phyloP scores from a whole-genome alignment of 2,888 invertebrate species.

The Linnaemya vulpina region DNA sequence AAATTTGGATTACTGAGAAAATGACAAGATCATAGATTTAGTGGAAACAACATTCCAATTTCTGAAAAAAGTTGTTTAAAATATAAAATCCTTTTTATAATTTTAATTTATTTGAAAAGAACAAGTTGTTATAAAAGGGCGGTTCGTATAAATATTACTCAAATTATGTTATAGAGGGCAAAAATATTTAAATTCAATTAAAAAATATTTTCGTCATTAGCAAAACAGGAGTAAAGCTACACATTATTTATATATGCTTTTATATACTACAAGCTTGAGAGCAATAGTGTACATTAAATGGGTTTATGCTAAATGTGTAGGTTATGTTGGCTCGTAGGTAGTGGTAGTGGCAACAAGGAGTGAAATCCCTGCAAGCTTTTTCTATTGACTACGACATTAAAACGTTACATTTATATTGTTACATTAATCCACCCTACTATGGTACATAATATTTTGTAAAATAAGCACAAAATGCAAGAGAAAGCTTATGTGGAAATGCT shows the following conservation, averaged over 20 bases:
- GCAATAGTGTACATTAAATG: conserved; percentile 23
- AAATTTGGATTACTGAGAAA: too few relatives aligned
- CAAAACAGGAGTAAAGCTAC: not conserved
- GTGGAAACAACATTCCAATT: too few relatives aligned
- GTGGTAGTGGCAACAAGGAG: not conserved
- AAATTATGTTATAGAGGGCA: not conserved
- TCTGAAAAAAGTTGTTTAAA: not conserved
- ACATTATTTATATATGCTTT: conserved; percentile 36
- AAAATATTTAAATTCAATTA: not conserved
- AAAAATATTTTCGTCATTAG: conserved; percentile 16
- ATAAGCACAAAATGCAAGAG: too few relatives aligned
- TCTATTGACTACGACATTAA: not conserved
- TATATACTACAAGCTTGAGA: conserved; percentile 23
- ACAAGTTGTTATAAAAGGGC: not conserved
- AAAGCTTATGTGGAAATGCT: too few relatives aligned
- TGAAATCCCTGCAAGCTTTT: not conserved
- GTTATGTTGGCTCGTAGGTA: not conserved
- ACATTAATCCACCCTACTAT: too few relatives aligned
- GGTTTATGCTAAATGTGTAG: conserved; percentile 28
- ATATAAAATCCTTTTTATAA: not conserved
- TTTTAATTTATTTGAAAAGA: not conserved
- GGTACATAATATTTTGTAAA: too few relatives aligned
- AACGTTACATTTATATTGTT: not conserved
- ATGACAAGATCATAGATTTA: too few relatives aligned
- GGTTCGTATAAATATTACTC: not conserved